phyloP scores from a whole-genome alignment of 1,140 invertebrate genomes.

The Limonius californicus region DNA sequence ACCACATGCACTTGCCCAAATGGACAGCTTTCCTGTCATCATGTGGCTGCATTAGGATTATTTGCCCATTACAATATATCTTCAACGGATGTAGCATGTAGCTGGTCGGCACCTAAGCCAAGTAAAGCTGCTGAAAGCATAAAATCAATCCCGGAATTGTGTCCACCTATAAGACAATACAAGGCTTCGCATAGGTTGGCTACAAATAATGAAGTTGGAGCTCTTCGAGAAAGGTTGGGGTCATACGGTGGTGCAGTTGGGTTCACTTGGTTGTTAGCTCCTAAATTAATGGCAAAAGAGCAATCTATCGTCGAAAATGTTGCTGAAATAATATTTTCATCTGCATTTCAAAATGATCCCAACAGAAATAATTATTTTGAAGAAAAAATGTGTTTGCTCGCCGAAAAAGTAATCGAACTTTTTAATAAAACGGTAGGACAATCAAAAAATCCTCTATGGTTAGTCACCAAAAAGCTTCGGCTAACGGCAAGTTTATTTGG shows the following conservation, averaged over 20 bases:
- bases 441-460: slow-evolving; percentile 19
- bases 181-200: neutral
- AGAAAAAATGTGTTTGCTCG: neutral
- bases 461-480: slow-evolving; percentile 18
- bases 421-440: slow-evolving; percentile 18
- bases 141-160: too few species aligned
- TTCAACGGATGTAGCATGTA: neutral
- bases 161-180: neutral
- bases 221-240: neutral
- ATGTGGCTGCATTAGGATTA: too few species aligned
- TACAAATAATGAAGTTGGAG: neutral
- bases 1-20: neutral
- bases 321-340: neutral
- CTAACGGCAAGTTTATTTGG: slow-evolving; percentile 24
- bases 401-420: neutral
- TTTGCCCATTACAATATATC: too few species aligned
- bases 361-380: neutral
- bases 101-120: neutral
- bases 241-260: neutral
- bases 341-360: neutral
- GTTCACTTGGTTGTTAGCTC: neutral
- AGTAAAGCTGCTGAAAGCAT: neutral
- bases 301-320: neutral
- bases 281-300: neutral
- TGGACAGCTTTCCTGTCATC: too few species aligned